phyloP scores from a whole-genome alignment of 2,113 vertebrate species.

The Zonotrichia leucophrys region DNA sequence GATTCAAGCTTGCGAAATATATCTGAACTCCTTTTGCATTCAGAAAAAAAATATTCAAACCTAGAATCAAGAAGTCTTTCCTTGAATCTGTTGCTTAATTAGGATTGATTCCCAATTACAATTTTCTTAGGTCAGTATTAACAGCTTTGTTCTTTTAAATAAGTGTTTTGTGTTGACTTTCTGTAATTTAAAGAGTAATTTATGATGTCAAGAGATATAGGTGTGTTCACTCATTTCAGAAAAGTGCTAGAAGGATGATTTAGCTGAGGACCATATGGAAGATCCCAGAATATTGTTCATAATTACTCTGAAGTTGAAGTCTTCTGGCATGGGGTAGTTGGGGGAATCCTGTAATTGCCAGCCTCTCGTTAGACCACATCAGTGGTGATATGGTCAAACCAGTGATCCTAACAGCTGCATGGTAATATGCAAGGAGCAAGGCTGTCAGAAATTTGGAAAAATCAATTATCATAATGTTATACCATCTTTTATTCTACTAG shows the following conservation, averaged over 20 bases:
- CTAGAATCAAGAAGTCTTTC: background rate
- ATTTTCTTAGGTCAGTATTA: background rate
- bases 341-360: background rate
- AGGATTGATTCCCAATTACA: background rate
- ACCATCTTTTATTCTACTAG: background rate
- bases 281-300: background rate
- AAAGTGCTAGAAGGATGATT: background rate
- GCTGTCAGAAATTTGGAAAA: background rate
- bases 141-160: background rate
- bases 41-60: background rate
- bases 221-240: background rate
- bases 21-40: background rate
- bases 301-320: background rate
- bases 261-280: background rate
- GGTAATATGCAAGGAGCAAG: background rate
- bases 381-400: no score
- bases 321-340: background rate
- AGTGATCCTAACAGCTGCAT: background rate
- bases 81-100: background rate
- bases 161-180: background rate
- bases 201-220: background rate
- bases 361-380: background rate
- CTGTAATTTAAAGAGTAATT: background rate
- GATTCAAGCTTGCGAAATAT: background rate
- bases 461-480: background rate